phyloP scores from a whole-genome alignment of 1,140 invertebrate species.

The Propsilocerus akamusi region DNA sequence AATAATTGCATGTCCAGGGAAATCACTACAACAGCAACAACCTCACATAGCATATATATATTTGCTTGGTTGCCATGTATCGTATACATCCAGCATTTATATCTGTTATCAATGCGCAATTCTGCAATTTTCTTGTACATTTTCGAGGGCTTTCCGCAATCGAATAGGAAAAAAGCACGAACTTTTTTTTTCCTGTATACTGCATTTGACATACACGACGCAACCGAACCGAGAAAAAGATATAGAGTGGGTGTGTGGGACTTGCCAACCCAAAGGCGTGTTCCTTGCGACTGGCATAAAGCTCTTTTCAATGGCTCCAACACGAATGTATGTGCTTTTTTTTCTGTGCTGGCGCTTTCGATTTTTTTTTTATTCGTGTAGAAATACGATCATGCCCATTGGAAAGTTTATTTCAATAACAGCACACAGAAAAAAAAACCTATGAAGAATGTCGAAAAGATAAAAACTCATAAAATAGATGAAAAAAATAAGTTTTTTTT shows the following conservation, averaged over 20 bases:
- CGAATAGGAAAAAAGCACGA: too few species aligned
- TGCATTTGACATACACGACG: too few species aligned
- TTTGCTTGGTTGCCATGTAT: too few species aligned
- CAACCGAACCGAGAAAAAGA: too few species aligned
- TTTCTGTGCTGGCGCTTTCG: too few species aligned
- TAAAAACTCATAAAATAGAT: too few species aligned
- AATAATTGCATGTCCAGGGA: not conserved
- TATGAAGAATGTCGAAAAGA: not conserved
- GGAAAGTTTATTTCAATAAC: not conserved
- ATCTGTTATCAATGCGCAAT: not conserved
- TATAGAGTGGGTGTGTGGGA: not conserved
- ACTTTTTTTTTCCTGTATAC: too few species aligned
- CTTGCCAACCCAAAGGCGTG: not conserved
- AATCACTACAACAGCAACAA: not conserved
- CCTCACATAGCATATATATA: not conserved
- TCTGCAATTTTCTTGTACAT: not conserved
- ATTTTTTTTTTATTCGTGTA: not conserved
- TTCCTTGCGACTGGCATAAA: not conserved
- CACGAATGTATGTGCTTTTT: conserved; percentile 2
- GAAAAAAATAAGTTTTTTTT: too few species aligned
- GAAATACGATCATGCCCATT: conserved; percentile 1
- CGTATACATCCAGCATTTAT: too few species aligned
- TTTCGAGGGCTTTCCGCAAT: not conserved
- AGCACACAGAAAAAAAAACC: not conserved
- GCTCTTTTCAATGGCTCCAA: not conserved